Base-by-base conservation (phyloP, 1,140 invertebrate species). In the Odontomachus brunneus region DNA sequence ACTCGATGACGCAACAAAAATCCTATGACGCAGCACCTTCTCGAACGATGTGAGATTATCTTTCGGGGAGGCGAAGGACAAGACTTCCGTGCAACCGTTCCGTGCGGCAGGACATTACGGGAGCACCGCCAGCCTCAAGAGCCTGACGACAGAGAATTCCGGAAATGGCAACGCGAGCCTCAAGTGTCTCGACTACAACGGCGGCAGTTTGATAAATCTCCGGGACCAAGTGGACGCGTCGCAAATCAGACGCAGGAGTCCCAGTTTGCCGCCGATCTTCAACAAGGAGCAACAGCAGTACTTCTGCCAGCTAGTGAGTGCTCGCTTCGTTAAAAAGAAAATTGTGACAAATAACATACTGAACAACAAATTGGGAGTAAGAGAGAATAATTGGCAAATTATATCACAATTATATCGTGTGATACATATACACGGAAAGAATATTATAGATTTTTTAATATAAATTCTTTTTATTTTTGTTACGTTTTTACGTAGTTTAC, bases 211-310 rank as follows among this genome's bases (percentile, higher is more conserved):
- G 59, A 89, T 92, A 48, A 90, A 90, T 88, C 86, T 92, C 14
- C 87, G 86, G n/a, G 91, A 92, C 19, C 82, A 89, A 17, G 48
- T 80, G 14, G 91, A 93, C 75, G 63, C 78, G 17, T 82, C 88
- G 26, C 86, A 75, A 38, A 71, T 80, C n/a, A 87, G 81, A 62
- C 83, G 94, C 53, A 91, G 95, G 85, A 96, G 95, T 84, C 95
- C 95, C 1, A 96, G 95, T 83, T 84, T 96, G 26, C 95, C 95
- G 0, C 96, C 96, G 0, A 96, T 96, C 80, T 94, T 94, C 65
- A 94, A 91, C 71, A 93, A 94, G 62, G 94, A 95, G 3, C 88
- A 91, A 11, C 88, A 89, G 12, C 90, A 88, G 17, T 90, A 90
- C 60, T 75, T 83, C 9, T 76, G 29, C 12, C 90, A 89, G 81